These are phyloP conservation scores for Leucophenga montana DNA, from an alignment of 2,888 invertebrate genomes.

Conservation along the genomic window DNA sequence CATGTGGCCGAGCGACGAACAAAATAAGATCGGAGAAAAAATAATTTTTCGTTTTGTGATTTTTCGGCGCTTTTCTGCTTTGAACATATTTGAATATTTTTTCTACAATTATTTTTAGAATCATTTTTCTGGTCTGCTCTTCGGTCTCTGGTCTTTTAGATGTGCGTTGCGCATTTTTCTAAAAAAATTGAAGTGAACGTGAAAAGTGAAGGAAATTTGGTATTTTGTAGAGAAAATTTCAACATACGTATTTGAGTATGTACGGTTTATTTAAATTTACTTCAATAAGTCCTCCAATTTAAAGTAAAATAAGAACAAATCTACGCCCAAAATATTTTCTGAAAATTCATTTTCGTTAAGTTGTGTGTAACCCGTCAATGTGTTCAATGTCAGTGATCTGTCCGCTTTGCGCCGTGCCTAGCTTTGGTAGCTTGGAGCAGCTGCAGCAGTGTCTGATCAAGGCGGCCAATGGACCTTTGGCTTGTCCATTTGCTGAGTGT, in stretches of 20 bases:
- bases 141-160: background rate
- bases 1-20: constrained; percentile 1
- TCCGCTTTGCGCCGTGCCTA: constrained; percentile 83
- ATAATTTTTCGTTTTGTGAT: constrained; percentile 14
- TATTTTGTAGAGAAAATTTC: constrained; percentile 28
- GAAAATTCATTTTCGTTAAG: constrained; percentile 22
- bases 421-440: constrained; percentile 81
- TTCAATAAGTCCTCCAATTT: constrained; percentile 20
- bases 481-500: constrained; percentile 81
- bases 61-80: constrained; percentile 33
- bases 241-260: background rate
- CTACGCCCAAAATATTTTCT: background rate
- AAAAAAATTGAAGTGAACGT: background rate
- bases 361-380: constrained; percentile 52
- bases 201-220: constrained; percentile 24
- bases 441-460: constrained; percentile 82
- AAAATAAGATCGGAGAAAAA: constrained; percentile 3
- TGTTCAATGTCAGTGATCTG: constrained; percentile 79
- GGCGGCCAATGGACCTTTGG: constrained; percentile 82
- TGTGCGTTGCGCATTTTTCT: constrained; percentile 14
- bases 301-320: constrained; percentile 26
- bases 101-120: constrained; percentile 61
- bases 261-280: constrained; percentile 5
- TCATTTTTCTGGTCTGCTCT: constrained; percentile 34
- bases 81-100: constrained; percentile 53